Evolutionary conservation across 2,113 vertebrate genomes (phyloP), one percentile per base, ranked within the genome.

Genomic region (Prunella himalayana): DNA sequence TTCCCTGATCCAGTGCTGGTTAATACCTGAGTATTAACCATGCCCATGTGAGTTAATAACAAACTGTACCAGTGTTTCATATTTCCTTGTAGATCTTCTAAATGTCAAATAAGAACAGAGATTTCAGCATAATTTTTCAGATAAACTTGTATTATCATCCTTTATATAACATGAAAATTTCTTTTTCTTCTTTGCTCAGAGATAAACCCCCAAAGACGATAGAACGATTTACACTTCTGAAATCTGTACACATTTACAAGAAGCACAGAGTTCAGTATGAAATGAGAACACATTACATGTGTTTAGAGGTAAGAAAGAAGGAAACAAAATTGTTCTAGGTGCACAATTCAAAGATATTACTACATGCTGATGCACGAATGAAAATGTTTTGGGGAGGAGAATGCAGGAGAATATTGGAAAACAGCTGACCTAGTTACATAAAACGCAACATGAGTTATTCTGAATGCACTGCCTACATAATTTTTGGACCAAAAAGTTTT

Each of bases 191-290:
- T 84, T 39, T 91, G 5, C 86, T 97, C 86, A 99, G 99, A 64
- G 97, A 98, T 49, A 98, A 99, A 45, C 98, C 98, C 28, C 97
- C 95, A 3, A 99, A 95, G 92, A 98, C 97, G 37, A 98, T 99
- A 60, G 99, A 99, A 61, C 98, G 98, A 80, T 54, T 99, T 1
- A 99, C 99, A 3, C 97, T 99, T 64, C 95, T 99, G 76, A 99
- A 99, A 93, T 99, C 99, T 3, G 96, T 99, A 69, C 99, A 99
- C 96, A 99, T 99, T 97, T 99, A 98, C 96, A 99, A 99, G 97
- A 99, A 99, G 56, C 99, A 99, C 97, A 97, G 99, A 94, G 99
- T 99, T 69, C 99, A 99, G 96, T 99, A 99, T 97, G 99, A 99
- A 98, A 99, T 99, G 98, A 98, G 99, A 95, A 99, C 99, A 10